Evolutionary conservation across 2,888 invertebrate species (phyloP).

Genomic region (Metallyticus violacea): DNA sequence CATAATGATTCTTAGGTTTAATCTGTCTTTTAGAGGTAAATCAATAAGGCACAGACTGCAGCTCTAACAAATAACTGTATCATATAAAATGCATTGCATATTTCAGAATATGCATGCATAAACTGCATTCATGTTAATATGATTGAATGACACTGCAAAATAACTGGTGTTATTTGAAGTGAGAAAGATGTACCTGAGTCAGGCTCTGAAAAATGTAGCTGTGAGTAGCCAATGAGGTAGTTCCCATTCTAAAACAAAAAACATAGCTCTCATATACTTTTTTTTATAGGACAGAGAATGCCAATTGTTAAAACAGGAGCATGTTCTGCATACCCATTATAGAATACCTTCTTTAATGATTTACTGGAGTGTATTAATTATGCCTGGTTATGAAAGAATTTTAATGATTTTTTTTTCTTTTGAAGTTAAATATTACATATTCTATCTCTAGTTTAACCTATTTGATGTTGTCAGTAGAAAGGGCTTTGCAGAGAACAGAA

Average conservation of each 20-base stretch:
- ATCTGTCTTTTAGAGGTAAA: no score
- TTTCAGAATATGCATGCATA: no score
- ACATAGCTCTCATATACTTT: not conserved
- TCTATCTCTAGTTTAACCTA: not conserved
- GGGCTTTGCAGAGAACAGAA: not conserved
- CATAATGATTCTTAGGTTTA: no score
- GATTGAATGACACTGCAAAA: no score
- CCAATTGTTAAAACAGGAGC: not conserved
- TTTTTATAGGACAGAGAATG: not conserved
- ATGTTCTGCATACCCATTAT: not conserved
- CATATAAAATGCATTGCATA: no score
- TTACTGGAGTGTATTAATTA: not conserved
- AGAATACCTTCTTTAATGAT: not conserved
- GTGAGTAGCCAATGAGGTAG: no score
- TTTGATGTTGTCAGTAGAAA: no score
- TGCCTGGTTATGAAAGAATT: not conserved
- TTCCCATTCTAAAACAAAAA: not conserved
- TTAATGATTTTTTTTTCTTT: not conserved
- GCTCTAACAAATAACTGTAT: no score
- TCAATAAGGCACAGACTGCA: no score
- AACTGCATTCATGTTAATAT: no score
- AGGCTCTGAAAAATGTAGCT: not conserved
- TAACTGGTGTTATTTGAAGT: no score
- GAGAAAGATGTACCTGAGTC: not conserved
- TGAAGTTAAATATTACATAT: not conserved